These are phyloP conservation scores for Brachypodius melanocephalos DNA, from an alignment of 2,113 vertebrate species.

Conservation along the genomic window DNA sequence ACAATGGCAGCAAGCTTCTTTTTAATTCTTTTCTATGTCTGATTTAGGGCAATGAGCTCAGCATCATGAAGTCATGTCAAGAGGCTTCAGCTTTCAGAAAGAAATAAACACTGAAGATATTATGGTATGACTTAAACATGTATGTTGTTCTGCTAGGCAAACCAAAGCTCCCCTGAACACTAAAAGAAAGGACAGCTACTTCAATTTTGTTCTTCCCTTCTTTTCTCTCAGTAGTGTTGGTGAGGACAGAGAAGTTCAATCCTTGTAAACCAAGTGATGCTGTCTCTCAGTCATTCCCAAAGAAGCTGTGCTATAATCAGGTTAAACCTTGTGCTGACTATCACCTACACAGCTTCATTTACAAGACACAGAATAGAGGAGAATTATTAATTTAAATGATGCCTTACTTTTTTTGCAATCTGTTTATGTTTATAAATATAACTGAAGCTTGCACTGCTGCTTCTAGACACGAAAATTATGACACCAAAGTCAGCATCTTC, in stretches of 20 bases:
- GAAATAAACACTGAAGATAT: not conserved
- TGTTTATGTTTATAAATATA: not conserved
- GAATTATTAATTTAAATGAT: not conserved
- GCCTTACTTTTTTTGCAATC: not conserved
- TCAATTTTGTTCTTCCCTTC: not conserved
- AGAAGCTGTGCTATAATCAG: not conserved
- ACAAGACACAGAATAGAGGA: not conserved
- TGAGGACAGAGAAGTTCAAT: not conserved
- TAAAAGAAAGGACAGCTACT: not conserved
- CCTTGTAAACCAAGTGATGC: not conserved
- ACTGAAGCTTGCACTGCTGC: not conserved
- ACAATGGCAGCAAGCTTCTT: not conserved
- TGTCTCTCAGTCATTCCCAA: not conserved
- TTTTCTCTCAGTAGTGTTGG: not conserved
- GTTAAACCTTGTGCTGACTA: not conserved
- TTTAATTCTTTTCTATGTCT: not conserved
- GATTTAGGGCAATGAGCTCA: not conserved
- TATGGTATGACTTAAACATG: not conserved
- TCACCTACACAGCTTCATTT: not conserved
- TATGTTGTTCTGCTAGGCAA: not conserved
- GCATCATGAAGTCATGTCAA: not conserved
- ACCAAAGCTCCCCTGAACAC: not conserved
- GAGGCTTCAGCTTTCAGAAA: not conserved
- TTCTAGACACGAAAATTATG: not conserved
- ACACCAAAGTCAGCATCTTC: not conserved